These are phyloP conservation scores for Arctopsyche grandis DNA, from an alignment of 1,140 invertebrate genomes.

Conservation along the genomic window DNA sequence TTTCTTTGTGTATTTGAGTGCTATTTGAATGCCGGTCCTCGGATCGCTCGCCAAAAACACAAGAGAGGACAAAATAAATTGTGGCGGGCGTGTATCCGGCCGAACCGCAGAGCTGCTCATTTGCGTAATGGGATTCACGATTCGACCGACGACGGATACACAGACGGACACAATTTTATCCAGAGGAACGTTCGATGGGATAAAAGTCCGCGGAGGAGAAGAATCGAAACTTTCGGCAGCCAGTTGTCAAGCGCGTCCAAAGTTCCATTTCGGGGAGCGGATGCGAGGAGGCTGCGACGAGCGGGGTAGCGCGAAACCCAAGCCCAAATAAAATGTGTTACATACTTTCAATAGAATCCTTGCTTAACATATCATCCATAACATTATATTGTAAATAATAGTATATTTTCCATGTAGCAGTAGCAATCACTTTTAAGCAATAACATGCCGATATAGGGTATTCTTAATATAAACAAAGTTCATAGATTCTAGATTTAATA, in stretches of 20 bases:
- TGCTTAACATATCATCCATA: too few relatives aligned
- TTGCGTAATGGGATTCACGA: constrained; percentile 54
- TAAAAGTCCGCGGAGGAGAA: constrained; percentile 5
- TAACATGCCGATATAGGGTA: too few relatives aligned
- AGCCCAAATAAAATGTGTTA: not conserved
- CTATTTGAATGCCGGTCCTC: constrained; percentile 53
- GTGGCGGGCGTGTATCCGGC: constrained; percentile 52
- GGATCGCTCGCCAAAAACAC: constrained; percentile 49
- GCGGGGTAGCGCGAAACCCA: not conserved
- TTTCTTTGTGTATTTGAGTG: constrained; percentile 49
- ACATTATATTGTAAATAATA: too few relatives aligned
- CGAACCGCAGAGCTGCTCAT: constrained; percentile 44
- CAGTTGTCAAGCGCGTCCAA: constrained; percentile 5
- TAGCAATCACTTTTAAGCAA: too few relatives aligned
- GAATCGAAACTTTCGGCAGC: not conserved
- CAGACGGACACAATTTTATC: constrained; percentile 22
- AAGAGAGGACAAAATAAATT: constrained; percentile 54
- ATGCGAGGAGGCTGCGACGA: not conserved
- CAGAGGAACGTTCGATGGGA: not conserved
- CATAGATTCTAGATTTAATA: too few relatives aligned
- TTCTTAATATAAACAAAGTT: too few relatives aligned
- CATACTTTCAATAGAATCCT: not conserved
- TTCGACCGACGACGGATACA: constrained; percentile 33
- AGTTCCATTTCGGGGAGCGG: not conserved
- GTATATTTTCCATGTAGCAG: too few relatives aligned